These are phyloP conservation scores for Drosophila sturtevanti DNA, from an alignment of 1,140 invertebrate species.

Conservation along the genomic window DNA sequence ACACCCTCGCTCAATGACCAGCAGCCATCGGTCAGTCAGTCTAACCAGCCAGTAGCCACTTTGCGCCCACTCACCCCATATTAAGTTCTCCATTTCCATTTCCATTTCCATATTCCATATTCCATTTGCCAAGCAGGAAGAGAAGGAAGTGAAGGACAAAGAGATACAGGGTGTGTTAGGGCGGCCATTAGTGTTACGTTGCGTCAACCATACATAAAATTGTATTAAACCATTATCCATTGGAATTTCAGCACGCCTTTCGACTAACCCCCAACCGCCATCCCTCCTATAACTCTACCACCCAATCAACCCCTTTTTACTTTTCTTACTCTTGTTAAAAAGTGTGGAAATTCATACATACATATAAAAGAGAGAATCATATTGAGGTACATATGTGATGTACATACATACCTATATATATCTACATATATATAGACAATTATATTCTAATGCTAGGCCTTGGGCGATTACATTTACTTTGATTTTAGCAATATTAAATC, in stretches of 20 bases:
- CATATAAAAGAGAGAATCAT: not conserved
- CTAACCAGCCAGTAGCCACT: slow-evolving; percentile 45
- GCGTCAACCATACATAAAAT: slow-evolving; percentile 63
- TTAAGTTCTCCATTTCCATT: not conserved
- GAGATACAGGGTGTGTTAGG: slow-evolving; percentile 19
- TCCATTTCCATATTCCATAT: not conserved
- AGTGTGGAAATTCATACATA: not conserved
- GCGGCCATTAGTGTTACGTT: slow-evolving; percentile 65
- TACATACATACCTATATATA: not conserved
- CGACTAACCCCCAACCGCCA: not conserved
- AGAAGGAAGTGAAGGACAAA: slow-evolving; percentile 11
- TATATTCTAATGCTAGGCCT: not conserved
- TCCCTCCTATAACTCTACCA: not conserved
- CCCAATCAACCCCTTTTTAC: not conserved
- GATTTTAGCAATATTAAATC: not conserved
- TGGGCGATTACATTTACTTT: not conserved
- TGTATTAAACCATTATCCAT: slow-evolving; percentile 27
- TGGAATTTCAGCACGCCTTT: slow-evolving; percentile 38
- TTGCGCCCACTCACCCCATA: slow-evolving; percentile 55
- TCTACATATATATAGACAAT: not conserved
- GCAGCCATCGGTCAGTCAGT: slow-evolving; percentile 28
- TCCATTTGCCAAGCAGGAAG: too few species aligned
- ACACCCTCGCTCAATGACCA: slow-evolving; percentile 27
- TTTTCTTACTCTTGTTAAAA: not conserved
- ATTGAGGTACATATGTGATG: too few species aligned